phyloP scores from a whole-genome alignment of 2,113 vertebrate genomes.

The Rhineura floridana region DNA sequence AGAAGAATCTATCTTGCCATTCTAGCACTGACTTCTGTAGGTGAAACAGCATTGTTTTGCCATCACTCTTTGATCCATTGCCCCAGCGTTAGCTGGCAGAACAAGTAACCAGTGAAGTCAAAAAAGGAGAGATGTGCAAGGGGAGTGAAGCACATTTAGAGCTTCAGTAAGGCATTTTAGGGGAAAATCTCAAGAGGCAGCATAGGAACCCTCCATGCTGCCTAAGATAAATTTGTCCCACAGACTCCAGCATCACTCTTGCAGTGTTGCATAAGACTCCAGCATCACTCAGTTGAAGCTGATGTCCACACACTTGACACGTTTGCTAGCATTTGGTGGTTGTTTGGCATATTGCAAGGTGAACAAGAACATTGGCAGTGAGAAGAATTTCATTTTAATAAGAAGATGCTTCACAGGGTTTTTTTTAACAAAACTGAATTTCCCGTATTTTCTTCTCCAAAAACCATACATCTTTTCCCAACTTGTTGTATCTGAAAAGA shows the following conservation, averaged over 20 bases:
- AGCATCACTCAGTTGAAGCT: constrained; percentile 7
- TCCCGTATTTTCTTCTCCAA: constrained; percentile 25
- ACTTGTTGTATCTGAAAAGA: constrained; percentile 43
- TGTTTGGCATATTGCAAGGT: background rate
- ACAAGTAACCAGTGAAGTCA: background rate
- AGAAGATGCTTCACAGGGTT: background rate
- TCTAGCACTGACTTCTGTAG: background rate
- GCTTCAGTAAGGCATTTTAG: background rate
- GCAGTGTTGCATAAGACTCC: background rate
- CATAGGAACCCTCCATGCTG: background rate
- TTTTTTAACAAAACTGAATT: constrained; percentile 10
- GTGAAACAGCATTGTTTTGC: rapidly evolving
- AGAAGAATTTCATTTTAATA: background rate
- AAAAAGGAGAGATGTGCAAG: constrained; percentile 20
- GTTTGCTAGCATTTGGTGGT: background rate
- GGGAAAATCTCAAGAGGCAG: constrained; percentile 3
- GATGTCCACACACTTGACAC: background rate
- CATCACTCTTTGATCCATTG: background rate
- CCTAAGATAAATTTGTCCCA: constrained; percentile 12
- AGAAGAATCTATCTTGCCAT: constrained; percentile 19
- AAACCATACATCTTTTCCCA: constrained; percentile 8
- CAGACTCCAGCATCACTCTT: constrained; percentile 2
- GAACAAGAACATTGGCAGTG: background rate
- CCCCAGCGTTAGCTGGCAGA: background rate
- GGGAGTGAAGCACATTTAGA: background rate